A percentile compares a stretch with the other conserved stretches of the same genome.
Conservation (phyloP, 2,113 vertebrate genomes). For the Chaetodon auriga region DNA sequence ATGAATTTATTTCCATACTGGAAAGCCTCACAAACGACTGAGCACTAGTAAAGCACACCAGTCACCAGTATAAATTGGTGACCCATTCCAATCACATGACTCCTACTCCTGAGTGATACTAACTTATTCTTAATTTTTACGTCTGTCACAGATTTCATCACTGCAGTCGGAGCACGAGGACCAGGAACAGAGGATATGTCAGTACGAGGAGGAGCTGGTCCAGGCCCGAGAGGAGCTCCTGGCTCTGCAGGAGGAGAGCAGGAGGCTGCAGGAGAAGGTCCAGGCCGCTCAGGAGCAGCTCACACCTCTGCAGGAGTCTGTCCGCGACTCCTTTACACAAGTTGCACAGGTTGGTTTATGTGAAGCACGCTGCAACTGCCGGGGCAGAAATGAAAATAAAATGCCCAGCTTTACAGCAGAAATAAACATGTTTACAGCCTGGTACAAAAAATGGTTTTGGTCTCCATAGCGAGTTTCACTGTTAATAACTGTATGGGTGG, state of each 20-base stretch:
- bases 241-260: slow-evolving; percentile 93
- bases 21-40: neutral
- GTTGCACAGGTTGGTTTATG: slow-evolving; percentile 88
- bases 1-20: neutral
- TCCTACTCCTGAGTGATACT: neutral
- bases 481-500: no score
- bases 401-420: no score
- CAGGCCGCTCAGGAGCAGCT: slow-evolving; percentile 91
- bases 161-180: slow-evolving; percentile 91
- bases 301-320: slow-evolving; percentile 91
- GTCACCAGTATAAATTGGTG: neutral
- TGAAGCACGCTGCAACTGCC: neutral
- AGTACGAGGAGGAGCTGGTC: slow-evolving; percentile 92
- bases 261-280: slow-evolving; percentile 90
- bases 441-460: no score
- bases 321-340: slow-evolving; percentile 92
- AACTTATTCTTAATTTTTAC: neutral
- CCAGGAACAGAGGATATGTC: slow-evolving; percentile 93
- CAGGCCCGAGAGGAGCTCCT: slow-evolving; percentile 93
- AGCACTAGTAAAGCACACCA: neutral
- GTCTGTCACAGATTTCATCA: slow-evolving; percentile 87
- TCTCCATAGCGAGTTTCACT: no score
- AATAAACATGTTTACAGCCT: no score
- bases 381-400: no score
- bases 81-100: neutral